Evolutionary conservation across 2,888 invertebrate genomes (phyloP).

Genomic region (Tenthredo notha): DNA sequence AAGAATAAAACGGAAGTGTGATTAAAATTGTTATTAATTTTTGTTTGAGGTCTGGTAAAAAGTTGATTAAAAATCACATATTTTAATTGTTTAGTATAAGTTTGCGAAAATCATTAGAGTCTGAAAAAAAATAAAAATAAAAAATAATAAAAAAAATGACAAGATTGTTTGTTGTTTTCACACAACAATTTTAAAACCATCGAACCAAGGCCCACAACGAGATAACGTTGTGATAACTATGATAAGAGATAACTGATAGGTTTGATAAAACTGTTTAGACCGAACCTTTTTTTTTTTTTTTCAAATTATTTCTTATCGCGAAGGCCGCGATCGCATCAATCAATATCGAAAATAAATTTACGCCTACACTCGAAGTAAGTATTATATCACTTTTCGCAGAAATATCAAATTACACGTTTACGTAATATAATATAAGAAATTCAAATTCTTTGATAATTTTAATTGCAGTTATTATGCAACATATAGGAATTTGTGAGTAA

Average conservation of each 20-base stretch:
- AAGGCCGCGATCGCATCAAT: constrained; percentile 16
- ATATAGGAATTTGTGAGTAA: neutral
- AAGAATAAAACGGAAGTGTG: too few species aligned
- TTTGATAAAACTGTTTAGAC: neutral
- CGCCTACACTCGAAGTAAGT: neutral
- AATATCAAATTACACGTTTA: neutral
- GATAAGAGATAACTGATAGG: constrained; percentile 14
- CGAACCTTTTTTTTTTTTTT: neutral
- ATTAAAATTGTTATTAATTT: neutral
- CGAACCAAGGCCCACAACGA: neutral
- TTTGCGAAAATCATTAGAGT: neutral
- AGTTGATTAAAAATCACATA: neutral
- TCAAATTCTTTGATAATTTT: too few species aligned
- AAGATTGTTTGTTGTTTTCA: constrained; percentile 1
- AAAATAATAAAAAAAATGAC: too few species aligned
- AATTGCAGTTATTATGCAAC: neutral
- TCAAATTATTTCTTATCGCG: constrained; percentile 15
- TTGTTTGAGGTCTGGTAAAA: neutral
- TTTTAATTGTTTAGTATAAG: neutral
- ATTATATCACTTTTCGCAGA: neutral
- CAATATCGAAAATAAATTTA: neutral
- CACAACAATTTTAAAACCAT: neutral
- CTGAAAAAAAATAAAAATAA: neutral
- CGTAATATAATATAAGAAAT: neutral
- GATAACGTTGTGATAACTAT: constrained; percentile 23